These are phyloP conservation scores for Lepisosteus oculatus DNA, from an alignment of 2,113 vertebrate species.

Conservation along the genomic window DNA sequence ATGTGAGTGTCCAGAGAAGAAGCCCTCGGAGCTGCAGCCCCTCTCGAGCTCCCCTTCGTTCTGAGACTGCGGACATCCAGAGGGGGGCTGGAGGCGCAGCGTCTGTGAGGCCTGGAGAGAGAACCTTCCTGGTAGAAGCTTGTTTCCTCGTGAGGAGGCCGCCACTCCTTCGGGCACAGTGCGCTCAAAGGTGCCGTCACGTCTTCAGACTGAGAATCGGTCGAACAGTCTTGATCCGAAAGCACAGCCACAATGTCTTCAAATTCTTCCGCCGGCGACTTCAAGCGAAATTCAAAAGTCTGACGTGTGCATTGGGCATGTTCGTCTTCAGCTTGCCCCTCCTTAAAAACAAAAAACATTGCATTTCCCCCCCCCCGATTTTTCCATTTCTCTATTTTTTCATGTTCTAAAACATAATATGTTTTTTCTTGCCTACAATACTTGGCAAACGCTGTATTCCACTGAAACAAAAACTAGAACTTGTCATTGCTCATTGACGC, in stretches of 20 bases:
- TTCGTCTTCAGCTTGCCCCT: not conserved
- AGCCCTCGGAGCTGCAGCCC: constrained; percentile 45
- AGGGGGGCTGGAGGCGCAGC: constrained; percentile 40
- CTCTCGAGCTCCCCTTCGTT: constrained; percentile 35
- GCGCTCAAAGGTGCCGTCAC: constrained; percentile 20
- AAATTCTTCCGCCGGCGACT: constrained; percentile 13
- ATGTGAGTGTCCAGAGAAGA: constrained; percentile 28
- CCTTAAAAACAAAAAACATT: constrained; percentile 28
- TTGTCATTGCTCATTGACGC: no score
- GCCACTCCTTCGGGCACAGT: constrained; percentile 33
- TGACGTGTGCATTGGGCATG: constrained; percentile 6
- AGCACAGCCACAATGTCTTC: constrained; percentile 15
- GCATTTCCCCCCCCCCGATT: not conserved
- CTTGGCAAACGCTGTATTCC: no score
- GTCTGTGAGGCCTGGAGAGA: constrained; percentile 20
- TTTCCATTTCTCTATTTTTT: not conserved
- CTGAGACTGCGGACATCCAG: constrained; percentile 37
- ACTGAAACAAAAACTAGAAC: no score
- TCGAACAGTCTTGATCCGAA: constrained; percentile 16
- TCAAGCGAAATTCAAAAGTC: constrained; percentile 6
- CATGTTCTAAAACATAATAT: not conserved
- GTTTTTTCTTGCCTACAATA: no score
- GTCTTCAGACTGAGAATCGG: constrained; percentile 25
- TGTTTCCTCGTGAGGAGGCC: constrained; percentile 5
- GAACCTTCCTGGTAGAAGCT: not conserved